phyloP scores from a whole-genome alignment of 2,888 invertebrate genomes.

The Rhamphomyia laevipes region DNA sequence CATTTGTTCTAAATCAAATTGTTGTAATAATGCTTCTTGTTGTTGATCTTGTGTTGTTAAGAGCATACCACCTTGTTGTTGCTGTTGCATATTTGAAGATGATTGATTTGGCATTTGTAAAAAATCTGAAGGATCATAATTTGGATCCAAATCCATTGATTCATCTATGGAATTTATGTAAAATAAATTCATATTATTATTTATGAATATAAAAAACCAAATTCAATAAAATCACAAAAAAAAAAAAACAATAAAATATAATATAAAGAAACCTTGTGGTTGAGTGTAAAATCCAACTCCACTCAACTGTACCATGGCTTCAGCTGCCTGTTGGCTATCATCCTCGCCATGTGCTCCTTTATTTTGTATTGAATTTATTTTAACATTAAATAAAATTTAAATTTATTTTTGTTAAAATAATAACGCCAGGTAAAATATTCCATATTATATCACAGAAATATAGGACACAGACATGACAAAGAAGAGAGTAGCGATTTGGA shows the following conservation, averaged over 20 bases:
- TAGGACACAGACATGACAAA: neutral
- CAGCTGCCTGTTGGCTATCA: conserved; percentile 59
- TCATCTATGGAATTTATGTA: conserved; percentile 45
- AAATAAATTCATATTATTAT: conserved; percentile 9
- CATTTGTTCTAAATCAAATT: neutral
- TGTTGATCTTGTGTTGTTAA: neutral
- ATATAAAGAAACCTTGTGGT: conserved; percentile 31
- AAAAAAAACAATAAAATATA: conserved; percentile 14
- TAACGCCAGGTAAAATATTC: neutral
- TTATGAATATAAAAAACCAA: conserved; percentile 10
- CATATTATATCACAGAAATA: conserved; percentile 4
- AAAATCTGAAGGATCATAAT: conserved; percentile 80
- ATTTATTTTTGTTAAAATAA: neutral
- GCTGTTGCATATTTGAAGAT: conserved; percentile 12
- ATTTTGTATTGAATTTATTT: neutral
- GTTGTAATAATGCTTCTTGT: neutral
- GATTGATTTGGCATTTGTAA: conserved; percentile 42
- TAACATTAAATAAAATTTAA: neutral
- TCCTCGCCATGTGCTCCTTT: conserved; percentile 43
- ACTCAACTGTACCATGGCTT: conserved; percentile 63
- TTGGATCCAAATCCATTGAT: conserved; percentile 65
- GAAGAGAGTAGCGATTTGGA: neutral
- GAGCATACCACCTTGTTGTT: conserved; percentile 2
- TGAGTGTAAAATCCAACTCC: conserved; percentile 52
- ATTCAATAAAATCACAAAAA: conserved; percentile 6